Evolutionary conservation across 2,113 vertebrate genomes (phyloP).

Genomic region (Cinclus mexicanus): DNA sequence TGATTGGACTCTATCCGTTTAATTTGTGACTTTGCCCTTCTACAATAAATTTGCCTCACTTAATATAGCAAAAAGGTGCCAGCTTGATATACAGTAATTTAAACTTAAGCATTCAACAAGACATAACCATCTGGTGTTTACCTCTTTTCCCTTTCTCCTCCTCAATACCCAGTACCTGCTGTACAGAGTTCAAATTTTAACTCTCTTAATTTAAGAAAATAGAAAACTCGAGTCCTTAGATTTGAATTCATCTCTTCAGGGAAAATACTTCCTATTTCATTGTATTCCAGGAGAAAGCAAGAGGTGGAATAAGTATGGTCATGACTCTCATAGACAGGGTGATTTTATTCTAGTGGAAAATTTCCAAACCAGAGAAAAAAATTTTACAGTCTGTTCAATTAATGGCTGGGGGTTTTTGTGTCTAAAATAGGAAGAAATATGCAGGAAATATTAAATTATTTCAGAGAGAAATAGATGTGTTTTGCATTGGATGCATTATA

Average conservation of each 20-base stretch:
- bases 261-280: background rate
- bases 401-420: background rate
- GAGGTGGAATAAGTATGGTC: background rate
- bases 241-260: background rate
- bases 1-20: background rate
- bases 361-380: background rate
- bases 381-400: background rate
- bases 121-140: background rate
- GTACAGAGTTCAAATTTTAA: background rate
- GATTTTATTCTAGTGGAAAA: background rate
- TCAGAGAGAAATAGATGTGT: background rate
- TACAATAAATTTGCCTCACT: background rate
- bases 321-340: background rate
- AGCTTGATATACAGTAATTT: background rate
- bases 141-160: background rate
- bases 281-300: background rate
- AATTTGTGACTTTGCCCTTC: background rate
- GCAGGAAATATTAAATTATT: background rate
- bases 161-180: background rate
- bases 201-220: background rate
- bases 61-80: background rate
- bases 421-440: background rate
- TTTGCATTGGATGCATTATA: background rate
- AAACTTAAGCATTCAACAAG: background rate
- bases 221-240: background rate